These are phyloP conservation scores for Anas platyrhynchos DNA, from an alignment of 2,113 vertebrate genomes.

Conservation along the genomic window DNA sequence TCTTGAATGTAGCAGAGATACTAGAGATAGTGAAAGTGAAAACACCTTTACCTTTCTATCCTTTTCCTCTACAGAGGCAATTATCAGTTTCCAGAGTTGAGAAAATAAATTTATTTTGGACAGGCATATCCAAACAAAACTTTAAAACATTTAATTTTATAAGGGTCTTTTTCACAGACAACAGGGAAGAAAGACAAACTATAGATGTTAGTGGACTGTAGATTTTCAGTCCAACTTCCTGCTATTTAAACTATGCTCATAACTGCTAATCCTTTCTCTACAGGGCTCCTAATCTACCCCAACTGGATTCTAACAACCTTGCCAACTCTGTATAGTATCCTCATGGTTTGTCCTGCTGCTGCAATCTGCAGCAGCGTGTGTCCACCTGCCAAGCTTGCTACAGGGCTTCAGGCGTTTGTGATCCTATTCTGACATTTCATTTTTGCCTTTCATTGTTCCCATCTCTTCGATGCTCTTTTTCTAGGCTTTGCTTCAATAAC, in stretches of 20 bases:
- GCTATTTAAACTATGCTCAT: not conserved
- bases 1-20: not conserved
- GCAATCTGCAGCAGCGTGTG: conserved; percentile 26
- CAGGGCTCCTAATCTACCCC: conserved; percentile 41
- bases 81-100: not conserved
- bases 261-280: conserved; percentile 50
- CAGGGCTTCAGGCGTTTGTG: conserved; percentile 32
- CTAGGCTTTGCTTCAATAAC: conserved; percentile 44
- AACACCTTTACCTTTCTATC: not conserved
- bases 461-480: conserved; percentile 47
- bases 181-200: not conserved
- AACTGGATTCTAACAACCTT: conserved; percentile 46
- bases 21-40: not conserved
- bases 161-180: not conserved
- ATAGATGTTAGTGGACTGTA: not conserved
- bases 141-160: not conserved
- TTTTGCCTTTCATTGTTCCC: not conserved
- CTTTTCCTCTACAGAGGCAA: not conserved
- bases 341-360: conserved; percentile 45
- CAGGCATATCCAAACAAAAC: not conserved
- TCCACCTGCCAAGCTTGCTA: conserved; percentile 42
- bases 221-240: not conserved
- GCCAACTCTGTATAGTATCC: conserved; percentile 22
- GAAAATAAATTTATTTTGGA: not conserved
- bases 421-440: conserved; percentile 1